Percentiles rank a stretch among this genome's conserved stretches.
Evolutionary conservation across 1,140 invertebrate species (phyloP).

Genomic region (Drosophila trapezifrons): DNA sequence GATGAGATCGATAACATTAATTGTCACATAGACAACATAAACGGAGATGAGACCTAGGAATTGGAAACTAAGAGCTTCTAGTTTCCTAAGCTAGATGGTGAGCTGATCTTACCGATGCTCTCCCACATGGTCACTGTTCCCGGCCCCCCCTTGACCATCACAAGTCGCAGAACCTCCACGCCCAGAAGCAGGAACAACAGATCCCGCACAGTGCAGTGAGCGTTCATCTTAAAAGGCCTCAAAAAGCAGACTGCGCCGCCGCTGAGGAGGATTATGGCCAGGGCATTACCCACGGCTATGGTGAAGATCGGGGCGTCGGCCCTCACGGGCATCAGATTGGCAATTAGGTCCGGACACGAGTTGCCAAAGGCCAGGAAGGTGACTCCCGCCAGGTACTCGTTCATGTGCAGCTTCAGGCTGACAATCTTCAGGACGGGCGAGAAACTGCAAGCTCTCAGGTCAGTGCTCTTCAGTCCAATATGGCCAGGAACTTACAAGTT

Average conservation of each 20-base stretch:
- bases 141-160: constrained; percentile 12
- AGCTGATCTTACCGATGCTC: constrained; percentile 6
- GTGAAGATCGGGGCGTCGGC: constrained; percentile 49
- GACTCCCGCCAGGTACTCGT: constrained; percentile 56
- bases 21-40: constrained; percentile 24
- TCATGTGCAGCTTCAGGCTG: constrained; percentile 40
- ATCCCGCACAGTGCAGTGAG: constrained; percentile 32
- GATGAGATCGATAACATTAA: constrained; percentile 35
- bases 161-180: constrained; percentile 17
- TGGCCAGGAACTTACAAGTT: constrained; percentile 12
- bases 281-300: constrained; percentile 40
- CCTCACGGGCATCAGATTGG: constrained; percentile 58
- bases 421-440: constrained; percentile 43
- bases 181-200: constrained; percentile 44
- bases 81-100: rapidly evolving
- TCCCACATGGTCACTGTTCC: constrained; percentile 1
- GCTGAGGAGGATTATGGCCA: constrained; percentile 45
- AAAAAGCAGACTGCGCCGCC: constrained; percentile 51
- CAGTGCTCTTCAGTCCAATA: neutral
- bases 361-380: constrained; percentile 55
- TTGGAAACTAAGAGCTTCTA: too few relatives aligned
- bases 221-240: constrained; percentile 47
- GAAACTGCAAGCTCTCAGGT: constrained; percentile 21
- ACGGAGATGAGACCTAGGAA: constrained; percentile 16
- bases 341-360: constrained; percentile 39